phyloP scores from a whole-genome alignment of 2,113 vertebrate species.

The Hassar affinis region DNA sequence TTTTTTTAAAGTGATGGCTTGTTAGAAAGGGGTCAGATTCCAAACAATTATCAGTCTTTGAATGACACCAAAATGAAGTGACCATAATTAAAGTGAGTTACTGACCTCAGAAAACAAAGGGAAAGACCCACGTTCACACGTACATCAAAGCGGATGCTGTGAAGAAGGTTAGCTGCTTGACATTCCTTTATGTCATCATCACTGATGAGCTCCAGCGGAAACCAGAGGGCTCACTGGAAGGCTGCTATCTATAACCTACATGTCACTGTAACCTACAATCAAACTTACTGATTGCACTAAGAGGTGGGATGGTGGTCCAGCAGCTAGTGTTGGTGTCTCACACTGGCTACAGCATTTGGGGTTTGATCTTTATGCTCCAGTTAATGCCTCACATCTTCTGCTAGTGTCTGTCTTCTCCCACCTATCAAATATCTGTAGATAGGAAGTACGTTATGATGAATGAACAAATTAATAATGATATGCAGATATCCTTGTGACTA shows the following conservation, averaged over 20 bases:
- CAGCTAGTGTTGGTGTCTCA: neutral
- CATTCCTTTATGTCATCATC: constrained; percentile 13
- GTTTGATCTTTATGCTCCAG: neutral
- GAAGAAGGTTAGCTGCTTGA: constrained; percentile 1
- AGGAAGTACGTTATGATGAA: neutral
- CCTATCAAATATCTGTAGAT: neutral
- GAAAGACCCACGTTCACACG: neutral
- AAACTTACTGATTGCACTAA: neutral
- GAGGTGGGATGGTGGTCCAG: neutral
- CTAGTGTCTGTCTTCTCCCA: neutral
- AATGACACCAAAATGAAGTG: neutral
- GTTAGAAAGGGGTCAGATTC: neutral
- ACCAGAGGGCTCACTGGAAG: neutral
- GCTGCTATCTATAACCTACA: neutral
- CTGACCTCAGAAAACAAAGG: neutral
- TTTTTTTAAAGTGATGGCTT: neutral
- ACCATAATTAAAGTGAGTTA: neutral
- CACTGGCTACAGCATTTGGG: neutral
- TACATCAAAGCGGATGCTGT: constrained; percentile 17
- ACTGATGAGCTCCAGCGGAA: neutral
- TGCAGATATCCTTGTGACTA: neutral
- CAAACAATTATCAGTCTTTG: neutral
- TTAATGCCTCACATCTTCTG: neutral
- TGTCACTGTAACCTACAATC: neutral
- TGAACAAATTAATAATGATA: neutral